These are phyloP conservation scores for Cisticola juncidis DNA, from an alignment of 2,113 vertebrate genomes.

Conservation along the genomic window DNA sequence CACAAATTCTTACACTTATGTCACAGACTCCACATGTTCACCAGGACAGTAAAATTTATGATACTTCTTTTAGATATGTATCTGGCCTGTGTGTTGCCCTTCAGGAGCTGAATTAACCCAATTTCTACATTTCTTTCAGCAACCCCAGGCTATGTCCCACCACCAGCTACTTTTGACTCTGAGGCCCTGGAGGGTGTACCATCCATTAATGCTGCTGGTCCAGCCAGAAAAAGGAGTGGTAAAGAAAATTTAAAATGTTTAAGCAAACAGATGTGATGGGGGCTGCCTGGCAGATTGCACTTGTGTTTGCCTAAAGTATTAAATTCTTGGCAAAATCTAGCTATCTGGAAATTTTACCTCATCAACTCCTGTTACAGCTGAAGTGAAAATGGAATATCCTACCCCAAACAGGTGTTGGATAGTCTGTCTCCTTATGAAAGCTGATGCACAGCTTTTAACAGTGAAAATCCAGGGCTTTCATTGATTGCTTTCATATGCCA, in stretches of 20 bases:
- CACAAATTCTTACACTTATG: neutral
- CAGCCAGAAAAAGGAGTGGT: slow-evolving; percentile 79
- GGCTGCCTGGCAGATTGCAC: neutral
- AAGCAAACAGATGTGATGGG: neutral
- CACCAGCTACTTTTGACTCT: slow-evolving; percentile 87
- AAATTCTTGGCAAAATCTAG: neutral
- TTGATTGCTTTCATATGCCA: neutral
- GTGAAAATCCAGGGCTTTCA: neutral
- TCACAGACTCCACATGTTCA: neutral
- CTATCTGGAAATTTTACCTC: neutral
- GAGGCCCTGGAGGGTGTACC: slow-evolving; percentile 72
- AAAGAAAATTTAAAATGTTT: neutral
- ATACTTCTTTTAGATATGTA: neutral
- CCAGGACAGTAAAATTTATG: neutral
- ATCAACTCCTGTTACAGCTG: neutral
- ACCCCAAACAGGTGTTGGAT: neutral
- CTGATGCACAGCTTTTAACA: neutral
- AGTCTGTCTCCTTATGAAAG: neutral
- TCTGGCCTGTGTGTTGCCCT: neutral
- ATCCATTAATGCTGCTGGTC: slow-evolving; percentile 25
- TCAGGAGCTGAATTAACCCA: neutral
- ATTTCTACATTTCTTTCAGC: slow-evolving; percentile 72
- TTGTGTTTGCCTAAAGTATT: neutral
- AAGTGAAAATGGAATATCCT: neutral
- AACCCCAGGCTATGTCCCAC: slow-evolving; percentile 84